Evolutionary conservation across 2,888 invertebrate genomes (phyloP), one percentile per base, ranked within the genome.

Genomic region (Lycophotia porphyrea): DNA sequence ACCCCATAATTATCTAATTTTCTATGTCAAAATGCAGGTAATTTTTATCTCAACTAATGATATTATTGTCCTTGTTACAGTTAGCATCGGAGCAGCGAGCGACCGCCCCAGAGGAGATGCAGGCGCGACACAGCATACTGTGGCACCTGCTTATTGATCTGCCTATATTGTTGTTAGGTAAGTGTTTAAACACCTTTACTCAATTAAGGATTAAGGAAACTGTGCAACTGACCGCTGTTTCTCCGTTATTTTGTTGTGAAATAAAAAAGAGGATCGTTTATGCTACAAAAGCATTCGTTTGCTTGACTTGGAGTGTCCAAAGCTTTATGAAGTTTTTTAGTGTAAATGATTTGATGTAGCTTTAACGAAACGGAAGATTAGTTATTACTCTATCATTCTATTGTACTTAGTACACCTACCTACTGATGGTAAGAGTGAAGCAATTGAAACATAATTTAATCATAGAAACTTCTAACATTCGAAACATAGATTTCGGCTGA

Each of bases 71-170:
- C 24, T 92, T 92, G 88, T 94, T 93, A 0, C 93, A 96, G 95
- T 92, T 91, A 65, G 92, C 90, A 55, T 87, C 95, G 34, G 94
- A 92, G 81, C 91, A 87, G 79, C 88, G 82, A 52, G 86, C 88
- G 44, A 88, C 91, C 58, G 84, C 90, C 75, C 82, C 89, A 79
- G 78, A 86, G 77, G 94, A 92, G 90, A 96, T 96, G 96, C 96
- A 96, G 92, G 95, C 95, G 58, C 92, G 96, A 49, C 95, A 94
- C 90, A 92, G 94, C 82, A 83, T 92, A 76, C 91, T 92, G 90
- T 96, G 96, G 96, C 95, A 95, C 81, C 86, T 96, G 78, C 93
- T 96, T 34, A 92, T 96, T 7, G 96, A 96, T 78, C 91, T 96
- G 64, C 96, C 96, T 21, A 95, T 96, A 82, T 86, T 96, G 31